These are phyloP conservation scores for Camelus dromedarius DNA, from an alignment of 2,113 vertebrate species.

Conservation along the genomic window DNA sequence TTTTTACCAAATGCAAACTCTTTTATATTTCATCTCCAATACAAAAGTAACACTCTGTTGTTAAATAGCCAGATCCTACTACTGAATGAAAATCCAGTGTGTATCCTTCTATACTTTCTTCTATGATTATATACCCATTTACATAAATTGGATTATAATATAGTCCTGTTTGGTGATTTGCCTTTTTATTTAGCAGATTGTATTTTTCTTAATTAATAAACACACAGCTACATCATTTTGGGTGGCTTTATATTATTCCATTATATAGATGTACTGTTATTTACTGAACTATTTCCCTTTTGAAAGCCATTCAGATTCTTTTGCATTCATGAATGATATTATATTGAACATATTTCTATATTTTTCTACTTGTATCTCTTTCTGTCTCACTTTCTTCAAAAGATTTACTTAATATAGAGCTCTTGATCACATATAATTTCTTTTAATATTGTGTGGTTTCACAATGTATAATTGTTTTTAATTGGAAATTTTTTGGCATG, in stretches of 20 bases:
- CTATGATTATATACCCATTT: not conserved
- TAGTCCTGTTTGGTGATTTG: not conserved
- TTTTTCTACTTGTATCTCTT: not conserved
- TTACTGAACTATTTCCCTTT: slow-evolving; percentile 5
- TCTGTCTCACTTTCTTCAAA: slow-evolving; percentile 15
- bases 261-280: not conserved
- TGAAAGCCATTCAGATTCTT: slow-evolving; percentile 36
- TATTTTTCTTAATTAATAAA: slow-evolving; percentile 30
- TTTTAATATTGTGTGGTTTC: slow-evolving; percentile 4
- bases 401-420: not conserved
- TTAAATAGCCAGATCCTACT: not conserved
- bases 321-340: slow-evolving; percentile 45
- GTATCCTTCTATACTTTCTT: not conserved
- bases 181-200: not conserved
- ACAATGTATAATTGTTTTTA: not conserved
- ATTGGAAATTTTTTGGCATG: not conserved
- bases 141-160: not conserved
- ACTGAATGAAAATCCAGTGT: not conserved
- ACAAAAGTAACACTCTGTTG: not conserved
- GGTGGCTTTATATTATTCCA: not conserved
- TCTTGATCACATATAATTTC: not conserved
- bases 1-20: not conserved
- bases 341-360: not conserved
- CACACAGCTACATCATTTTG: not conserved
- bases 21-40: not conserved